Evolutionary conservation across 2,797 vertebrate genomes (phyloP), one percentile per base, ranked within the genome.

Genomic region (Ctenopoma multispine): DNA sequence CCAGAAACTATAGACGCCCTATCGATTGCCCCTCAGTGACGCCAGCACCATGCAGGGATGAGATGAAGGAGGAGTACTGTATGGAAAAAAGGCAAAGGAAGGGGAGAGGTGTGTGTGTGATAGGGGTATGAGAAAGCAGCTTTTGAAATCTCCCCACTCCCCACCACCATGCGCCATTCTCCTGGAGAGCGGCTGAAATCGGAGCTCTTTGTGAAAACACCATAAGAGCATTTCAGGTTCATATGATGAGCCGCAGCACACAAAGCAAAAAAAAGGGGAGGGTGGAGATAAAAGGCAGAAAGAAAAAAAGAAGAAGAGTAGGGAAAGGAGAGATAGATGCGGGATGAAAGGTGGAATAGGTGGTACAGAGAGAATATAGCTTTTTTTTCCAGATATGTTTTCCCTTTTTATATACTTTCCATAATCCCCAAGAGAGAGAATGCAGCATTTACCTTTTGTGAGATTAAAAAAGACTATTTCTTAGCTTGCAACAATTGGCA

Each of bases 361-460:
- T 82, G 69, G 57, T 58, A 75, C 67, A 77, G 80, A 83, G 63
- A 88, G 73, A 86, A 81, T 63, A 47, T 56, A 61, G 53, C 69
- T 69, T 82, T 86, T 61, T 55, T 18, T 20, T 27, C 29, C 46
- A 49, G 76, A 53, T 69, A 50, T 63, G 31, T 54, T 18, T 0
- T n/a, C 29, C 44, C 47, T 75, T 67, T 83, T 90, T 79, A 80
- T 77, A 67, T 48, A 69, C 86, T 86, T 85, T 85, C 63, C 70
- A 62, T 89, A 89, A 91, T 90, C 82, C 88, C 58, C 78, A 66
- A 21, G 80, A 68, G 83, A 81, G 65, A 84, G 69, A 87, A 83
- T 63, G 58, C 57, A 79, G 58, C 65, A 77, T 63, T 87, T 87
- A 72, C 50, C 62, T 57, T 85, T 77, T 77, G 70, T 84, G 61